Evolutionary conservation across 2,888 invertebrate genomes (phyloP).

Genomic region (Diarsia dahlii): DNA sequence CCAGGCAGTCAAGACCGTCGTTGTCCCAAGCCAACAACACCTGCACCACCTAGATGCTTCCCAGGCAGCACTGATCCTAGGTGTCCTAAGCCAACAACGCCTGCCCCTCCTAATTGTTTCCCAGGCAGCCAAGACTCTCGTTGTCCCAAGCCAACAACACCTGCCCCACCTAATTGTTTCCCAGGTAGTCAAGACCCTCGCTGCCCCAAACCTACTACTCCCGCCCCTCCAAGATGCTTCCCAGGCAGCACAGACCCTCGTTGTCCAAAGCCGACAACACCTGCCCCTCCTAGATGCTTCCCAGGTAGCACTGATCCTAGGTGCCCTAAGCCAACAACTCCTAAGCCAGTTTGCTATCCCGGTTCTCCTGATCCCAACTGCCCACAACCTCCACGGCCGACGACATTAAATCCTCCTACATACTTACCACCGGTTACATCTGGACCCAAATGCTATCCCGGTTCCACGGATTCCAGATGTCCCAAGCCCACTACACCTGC

Average conservation of each 20-base stretch:
- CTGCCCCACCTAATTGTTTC: too few relatives aligned
- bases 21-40: slow-evolving; percentile 70
- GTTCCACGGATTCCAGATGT: slow-evolving; percentile 69
- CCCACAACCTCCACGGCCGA: slow-evolving; percentile 61
- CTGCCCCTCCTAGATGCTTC: neutral
- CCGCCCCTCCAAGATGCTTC: accelerated
- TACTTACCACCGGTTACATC: slow-evolving; percentile 35
- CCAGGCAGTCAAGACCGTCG: slow-evolving; percentile 71
- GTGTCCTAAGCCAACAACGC: slow-evolving; percentile 70
- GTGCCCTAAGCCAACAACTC: slow-evolving; percentile 39
- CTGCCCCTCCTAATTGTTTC: neutral
- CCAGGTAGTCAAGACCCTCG: too few relatives aligned
- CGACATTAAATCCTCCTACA: slow-evolving; percentile 63
- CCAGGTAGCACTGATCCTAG: too few relatives aligned
- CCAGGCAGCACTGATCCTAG: slow-evolving; percentile 64
- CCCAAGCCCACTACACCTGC: slow-evolving; percentile 63
- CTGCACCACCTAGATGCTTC: slow-evolving; percentile 68
- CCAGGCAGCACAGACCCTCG: too few relatives aligned
- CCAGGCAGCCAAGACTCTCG: slow-evolving; percentile 56
- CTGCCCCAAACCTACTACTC: neutral
- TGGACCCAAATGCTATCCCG: slow-evolving; percentile 61
- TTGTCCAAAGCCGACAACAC: slow-evolving; percentile 39
- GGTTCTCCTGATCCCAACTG: slow-evolving; percentile 40
- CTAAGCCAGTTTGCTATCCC: slow-evolving; percentile 49
- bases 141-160: slow-evolving; percentile 67